Evolutionary conservation across 2,888 invertebrate species (phyloP).

Genomic region (Leucoma salicis): DNA sequence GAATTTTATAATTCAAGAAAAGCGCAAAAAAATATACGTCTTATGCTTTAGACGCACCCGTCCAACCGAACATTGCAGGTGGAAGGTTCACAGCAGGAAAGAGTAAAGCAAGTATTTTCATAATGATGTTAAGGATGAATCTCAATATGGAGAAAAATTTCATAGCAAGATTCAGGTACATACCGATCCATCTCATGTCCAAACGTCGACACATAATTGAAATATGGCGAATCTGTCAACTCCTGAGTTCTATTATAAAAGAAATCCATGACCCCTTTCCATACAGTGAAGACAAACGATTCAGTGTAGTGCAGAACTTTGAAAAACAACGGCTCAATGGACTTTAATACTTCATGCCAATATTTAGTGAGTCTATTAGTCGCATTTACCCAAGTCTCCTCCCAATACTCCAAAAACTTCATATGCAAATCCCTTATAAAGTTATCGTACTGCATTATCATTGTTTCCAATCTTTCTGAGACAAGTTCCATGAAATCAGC

Average conservation of each 20-base stretch:
- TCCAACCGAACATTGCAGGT: too few relatives aligned
- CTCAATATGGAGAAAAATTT: too few relatives aligned
- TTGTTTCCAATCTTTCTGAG: slow-evolving; percentile 84
- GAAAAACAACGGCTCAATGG: slow-evolving; percentile 90
- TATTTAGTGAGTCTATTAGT: slow-evolving; percentile 84
- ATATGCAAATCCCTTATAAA: slow-evolving; percentile 90
- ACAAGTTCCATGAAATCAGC: slow-evolving; percentile 89
- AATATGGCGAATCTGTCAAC: slow-evolving; percentile 90
- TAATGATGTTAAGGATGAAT: too few relatives aligned
- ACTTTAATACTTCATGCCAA: slow-evolving; percentile 87
- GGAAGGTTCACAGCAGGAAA: too few relatives aligned
- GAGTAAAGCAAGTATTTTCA: too few relatives aligned
- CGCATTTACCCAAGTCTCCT: slow-evolving; percentile 88
- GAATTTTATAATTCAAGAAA: too few relatives aligned
- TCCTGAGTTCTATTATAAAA: slow-evolving; percentile 90
- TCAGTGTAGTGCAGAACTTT: slow-evolving; percentile 89
- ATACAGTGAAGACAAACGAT: slow-evolving; percentile 86
- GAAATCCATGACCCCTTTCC: slow-evolving; percentile 89
- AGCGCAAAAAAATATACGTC: too few relatives aligned
- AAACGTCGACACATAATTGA: slow-evolving; percentile 89
- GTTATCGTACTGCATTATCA: slow-evolving; percentile 89
- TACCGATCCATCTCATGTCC: slow-evolving; percentile 89
- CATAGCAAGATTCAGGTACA: too few relatives aligned
- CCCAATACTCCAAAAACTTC: slow-evolving; percentile 83
- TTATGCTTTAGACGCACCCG: too few relatives aligned